These are phyloP conservation scores for Styela plicata DNA, from an alignment of 23 tunicate species.

Conservation along the genomic window DNA sequence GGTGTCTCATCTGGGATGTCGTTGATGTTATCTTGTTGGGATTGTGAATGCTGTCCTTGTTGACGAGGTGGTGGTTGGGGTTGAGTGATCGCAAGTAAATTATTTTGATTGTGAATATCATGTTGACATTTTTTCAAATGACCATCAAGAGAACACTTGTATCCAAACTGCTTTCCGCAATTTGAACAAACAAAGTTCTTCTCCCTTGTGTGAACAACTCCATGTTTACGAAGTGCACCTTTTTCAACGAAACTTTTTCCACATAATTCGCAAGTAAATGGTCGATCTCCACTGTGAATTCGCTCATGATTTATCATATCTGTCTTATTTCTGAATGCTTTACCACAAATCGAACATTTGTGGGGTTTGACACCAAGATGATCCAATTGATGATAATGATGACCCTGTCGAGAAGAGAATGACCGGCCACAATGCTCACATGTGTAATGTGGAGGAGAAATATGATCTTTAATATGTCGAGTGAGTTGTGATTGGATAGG, in stretches of 20 bases:
- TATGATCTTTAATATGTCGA: slow-evolving; percentile 32
- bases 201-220: slow-evolving; percentile 43
- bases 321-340: slow-evolving; percentile 40
- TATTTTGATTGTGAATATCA: not conserved
- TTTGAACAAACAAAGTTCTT: slow-evolving; percentile 40
- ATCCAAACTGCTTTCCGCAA: slow-evolving; percentile 51
- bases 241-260: slow-evolving; percentile 48
- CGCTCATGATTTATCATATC: slow-evolving; percentile 45
- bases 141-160: slow-evolving; percentile 30
- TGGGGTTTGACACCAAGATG: slow-evolving; percentile 37
- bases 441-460: slow-evolving; percentile 26
- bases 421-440: slow-evolving; percentile 32
- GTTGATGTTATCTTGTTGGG: not conserved
- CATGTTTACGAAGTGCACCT: slow-evolving; percentile 42
- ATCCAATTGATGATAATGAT: slow-evolving; percentile 33
- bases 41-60: not conserved
- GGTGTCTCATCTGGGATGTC: slow-evolving; percentile 7
- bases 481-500: slow-evolving; percentile 23
- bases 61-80: not conserved
- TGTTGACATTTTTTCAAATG: slow-evolving; percentile 27
- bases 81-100: not conserved
- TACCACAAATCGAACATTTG: slow-evolving; percentile 33
- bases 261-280: slow-evolving; percentile 42
- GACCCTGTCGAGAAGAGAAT: slow-evolving; percentile 28
- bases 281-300: slow-evolving; percentile 51